Base-by-base conservation (phyloP, 2,113 vertebrate species). In the Gymnocephalus cernua region DNA sequence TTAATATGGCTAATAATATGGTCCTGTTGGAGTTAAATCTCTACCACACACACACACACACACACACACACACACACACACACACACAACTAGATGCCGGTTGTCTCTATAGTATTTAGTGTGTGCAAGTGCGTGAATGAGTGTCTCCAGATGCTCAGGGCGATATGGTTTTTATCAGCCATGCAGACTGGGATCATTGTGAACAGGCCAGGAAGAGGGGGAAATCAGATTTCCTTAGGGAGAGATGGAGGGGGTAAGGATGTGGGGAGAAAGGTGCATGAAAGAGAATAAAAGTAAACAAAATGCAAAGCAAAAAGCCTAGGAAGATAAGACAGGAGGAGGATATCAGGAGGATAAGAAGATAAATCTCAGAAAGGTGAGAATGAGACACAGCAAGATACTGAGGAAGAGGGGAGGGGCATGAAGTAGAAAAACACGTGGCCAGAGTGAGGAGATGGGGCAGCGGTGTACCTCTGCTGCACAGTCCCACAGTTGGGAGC, bases 151-250 rank as follows among this genome's bases (percentile, higher is more conserved):
- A 94, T 94, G 91, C 87, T 71, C 56, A 45, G 66, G 85, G 80
- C 32, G 91, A 94, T 89, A 91, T 80, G 88, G 85, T 82, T 82
- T 93, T 91, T 88, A 93, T 93, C 91, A 91, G 79, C 62, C 79
- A 58, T 81, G 81, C 82, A 90, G 82, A 86, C 71, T 79, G 75
- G 77, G 82, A 90, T 90, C 75, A 89, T 85, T 92, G 82, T 85
- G 72, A 94, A 92, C 77, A 84, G 89, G 80, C 81, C 74, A 69
- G 83, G 86, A 81, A 91, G 86, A 89, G 59, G 68, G 82, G 82
- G 89, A 87, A 77, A 89, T 90, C 67, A 74, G 74, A 88, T 70
- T 80, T 88, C 62, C 72, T 82, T 29, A 9, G 57, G 73, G 69
- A 32, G 15, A 67, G 54, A 70, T 38, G 61, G 21, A 59, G 65